Evolutionary conservation across 2,888 invertebrate genomes (phyloP).

Genomic region (Sphaeridia pumilis): DNA sequence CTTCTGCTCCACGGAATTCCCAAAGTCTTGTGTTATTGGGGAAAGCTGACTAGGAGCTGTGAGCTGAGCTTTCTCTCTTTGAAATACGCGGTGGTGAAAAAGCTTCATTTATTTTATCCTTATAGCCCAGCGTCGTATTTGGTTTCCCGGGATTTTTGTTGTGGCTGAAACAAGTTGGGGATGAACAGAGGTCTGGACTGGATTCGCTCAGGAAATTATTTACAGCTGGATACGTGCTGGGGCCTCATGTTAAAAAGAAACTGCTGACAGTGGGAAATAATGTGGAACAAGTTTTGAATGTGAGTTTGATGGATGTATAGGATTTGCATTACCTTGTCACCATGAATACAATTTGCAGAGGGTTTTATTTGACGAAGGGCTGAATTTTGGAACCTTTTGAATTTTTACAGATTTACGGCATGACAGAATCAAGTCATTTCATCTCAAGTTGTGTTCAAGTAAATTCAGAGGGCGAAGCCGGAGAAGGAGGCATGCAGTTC

Average conservation of each 20-base stretch:
- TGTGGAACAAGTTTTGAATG: not conserved
- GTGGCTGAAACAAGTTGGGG: not conserved
- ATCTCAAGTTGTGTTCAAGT: not conserved
- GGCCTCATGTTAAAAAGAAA: not conserved
- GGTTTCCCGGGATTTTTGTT: not conserved
- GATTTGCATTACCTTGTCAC: not conserved
- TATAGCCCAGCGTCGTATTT: not conserved
- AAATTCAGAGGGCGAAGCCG: not conserved
- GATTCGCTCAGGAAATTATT: not conserved
- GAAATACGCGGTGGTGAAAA: no score
- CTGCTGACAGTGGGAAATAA: not conserved
- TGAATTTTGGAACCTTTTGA: not conserved
- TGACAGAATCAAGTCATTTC: slow-evolving; percentile 1
- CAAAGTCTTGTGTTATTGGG: no score
- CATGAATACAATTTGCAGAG: no score
- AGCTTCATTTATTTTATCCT: no score
- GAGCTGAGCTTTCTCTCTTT: no score
- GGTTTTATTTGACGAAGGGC: no score
- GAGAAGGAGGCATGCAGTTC: no score
- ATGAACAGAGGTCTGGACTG: not conserved
- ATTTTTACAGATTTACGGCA: not conserved
- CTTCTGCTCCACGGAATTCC: no score
- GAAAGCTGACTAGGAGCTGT: no score
- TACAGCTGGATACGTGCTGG: not conserved
- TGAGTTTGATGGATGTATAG: not conserved